phyloP scores from a whole-genome alignment of 2,113 vertebrate genomes.

The Eptesicus fuscus region DNA sequence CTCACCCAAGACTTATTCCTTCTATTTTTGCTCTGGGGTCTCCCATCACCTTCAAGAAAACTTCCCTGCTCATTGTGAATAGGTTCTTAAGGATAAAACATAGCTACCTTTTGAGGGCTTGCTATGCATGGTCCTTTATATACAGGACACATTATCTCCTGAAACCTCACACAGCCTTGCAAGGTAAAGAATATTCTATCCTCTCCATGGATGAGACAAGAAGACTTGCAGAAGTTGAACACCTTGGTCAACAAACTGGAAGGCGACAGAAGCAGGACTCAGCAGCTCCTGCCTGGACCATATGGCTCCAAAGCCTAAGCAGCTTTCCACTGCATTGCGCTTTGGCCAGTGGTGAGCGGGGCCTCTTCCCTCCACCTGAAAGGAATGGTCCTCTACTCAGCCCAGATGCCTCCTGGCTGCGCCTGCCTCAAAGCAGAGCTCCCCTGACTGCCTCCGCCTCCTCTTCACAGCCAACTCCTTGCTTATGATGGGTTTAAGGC shows the following conservation, averaged over 20 bases:
- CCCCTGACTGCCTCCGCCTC: fast-evolving
- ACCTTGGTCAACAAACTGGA: neutral
- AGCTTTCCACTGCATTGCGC: neutral
- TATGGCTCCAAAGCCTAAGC: no score
- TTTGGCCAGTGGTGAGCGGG: neutral
- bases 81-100: neutral
- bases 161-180: neutral
- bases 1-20: neutral
- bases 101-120: neutral
- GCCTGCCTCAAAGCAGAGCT: neutral
- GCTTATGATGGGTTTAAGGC: neutral
- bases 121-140: neutral
- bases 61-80: neutral
- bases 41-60: neutral
- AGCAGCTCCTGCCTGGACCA: neutral
- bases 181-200: neutral
- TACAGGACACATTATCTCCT: neutral
- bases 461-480: neutral
- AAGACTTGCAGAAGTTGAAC: neutral
- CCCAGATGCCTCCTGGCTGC: neutral
- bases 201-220: neutral
- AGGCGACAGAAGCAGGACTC: neutral
- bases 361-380: neutral
- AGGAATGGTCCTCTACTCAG: neutral
- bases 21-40: neutral